Percentiles rank a stretch among this genome's conserved stretches.
phyloP scores from a whole-genome alignment of 2,113 vertebrate genomes.

The Hippocampus guttulatus region DNA sequence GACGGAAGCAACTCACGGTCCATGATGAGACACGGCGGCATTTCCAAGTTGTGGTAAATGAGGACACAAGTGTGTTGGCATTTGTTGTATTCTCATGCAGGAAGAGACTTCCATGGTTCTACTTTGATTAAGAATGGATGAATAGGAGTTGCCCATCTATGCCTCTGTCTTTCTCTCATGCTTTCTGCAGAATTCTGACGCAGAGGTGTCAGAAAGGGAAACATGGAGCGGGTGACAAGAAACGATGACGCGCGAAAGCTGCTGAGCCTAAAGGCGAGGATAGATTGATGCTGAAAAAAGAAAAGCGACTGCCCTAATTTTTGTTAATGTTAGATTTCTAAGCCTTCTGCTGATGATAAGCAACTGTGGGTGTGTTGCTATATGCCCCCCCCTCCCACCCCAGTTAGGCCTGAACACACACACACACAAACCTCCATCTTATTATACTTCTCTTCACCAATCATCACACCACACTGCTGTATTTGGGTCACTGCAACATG shows the following conservation, averaged over 20 bases:
- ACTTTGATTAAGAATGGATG: conserved; percentile 59
- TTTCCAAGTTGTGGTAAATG: conserved; percentile 23
- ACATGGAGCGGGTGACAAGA: not conserved
- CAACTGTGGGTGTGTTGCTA: conserved; percentile 48
- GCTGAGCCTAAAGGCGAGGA: not conserved
- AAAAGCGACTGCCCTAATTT: conserved; percentile 21
- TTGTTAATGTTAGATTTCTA: conserved; percentile 67
- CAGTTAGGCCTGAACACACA: too few relatives aligned
- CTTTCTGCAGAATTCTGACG: conserved; percentile 16
- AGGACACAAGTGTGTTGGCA: conserved; percentile 22
- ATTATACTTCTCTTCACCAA: conserved; percentile 62
- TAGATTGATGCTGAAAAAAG: conserved; percentile 16
- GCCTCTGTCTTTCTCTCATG: conserved; percentile 13
- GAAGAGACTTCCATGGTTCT: conserved; percentile 9
- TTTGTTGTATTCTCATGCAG: conserved; percentile 28
- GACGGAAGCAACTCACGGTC: conserved; percentile 14
- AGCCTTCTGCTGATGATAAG: conserved; percentile 57
- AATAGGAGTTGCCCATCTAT: conserved; percentile 22
- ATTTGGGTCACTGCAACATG: conserved; percentile 75
- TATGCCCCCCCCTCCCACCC: conserved; percentile 15
- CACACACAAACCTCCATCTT: conserved; percentile 11
- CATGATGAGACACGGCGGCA: conserved; percentile 25
- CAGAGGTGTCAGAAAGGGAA: conserved; percentile 16
- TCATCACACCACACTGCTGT: conserved; percentile 52
- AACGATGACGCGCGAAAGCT: conserved; percentile 9